Evolutionary conservation across 2,113 vertebrate species (phyloP), one percentile per base, ranked within the genome.

Genomic region (Lycocorax pyrrhopterus): DNA sequence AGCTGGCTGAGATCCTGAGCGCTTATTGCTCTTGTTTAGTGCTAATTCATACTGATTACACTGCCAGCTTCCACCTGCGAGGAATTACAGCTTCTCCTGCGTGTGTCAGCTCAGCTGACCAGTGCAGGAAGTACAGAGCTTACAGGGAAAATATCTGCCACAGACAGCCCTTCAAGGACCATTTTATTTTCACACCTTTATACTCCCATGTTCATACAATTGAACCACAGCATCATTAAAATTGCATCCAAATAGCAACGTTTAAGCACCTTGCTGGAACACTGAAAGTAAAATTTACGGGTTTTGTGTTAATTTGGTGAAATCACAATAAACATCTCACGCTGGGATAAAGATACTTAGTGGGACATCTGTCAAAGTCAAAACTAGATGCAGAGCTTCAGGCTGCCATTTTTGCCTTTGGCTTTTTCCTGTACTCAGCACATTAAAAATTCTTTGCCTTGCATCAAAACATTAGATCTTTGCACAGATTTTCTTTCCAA

Each of bases 401-500:
- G 46, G 41, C 32, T 72, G 39, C 25, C 35, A 41, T 68, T 94
- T 87, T 75, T 94, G 56, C 66, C 20, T 64, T 60, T 68, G 32
- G n/a, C 32, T 64, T 14, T 43, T 37, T 75, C 35, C 44, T 18
- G 23, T 29, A 43, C 3, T 87, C 41, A 89, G 19, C 30, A 25
- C 18, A 37, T 64, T 58, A 78, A 71, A 63, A 75, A 68, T 82
- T 56, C 74, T 64, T 82, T 17, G 3, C 18, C 35, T 89, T 10
- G 1, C 35, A 84, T 84, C 21, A 75, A 87, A 88, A 76, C 37
- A 12, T 60, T 71, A 56, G 33, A 78, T 56, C 29, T 84, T 82
- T 68, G 21, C 64, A 39, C 22, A 79, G 52, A 64, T 84, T 94
- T 93, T 89, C 22, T 73, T 87, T 89, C 62, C 44, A 73, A 84